These are phyloP conservation scores for Matsumyia berberina DNA, from an alignment of 2,888 invertebrate species.

Conservation along the genomic window DNA sequence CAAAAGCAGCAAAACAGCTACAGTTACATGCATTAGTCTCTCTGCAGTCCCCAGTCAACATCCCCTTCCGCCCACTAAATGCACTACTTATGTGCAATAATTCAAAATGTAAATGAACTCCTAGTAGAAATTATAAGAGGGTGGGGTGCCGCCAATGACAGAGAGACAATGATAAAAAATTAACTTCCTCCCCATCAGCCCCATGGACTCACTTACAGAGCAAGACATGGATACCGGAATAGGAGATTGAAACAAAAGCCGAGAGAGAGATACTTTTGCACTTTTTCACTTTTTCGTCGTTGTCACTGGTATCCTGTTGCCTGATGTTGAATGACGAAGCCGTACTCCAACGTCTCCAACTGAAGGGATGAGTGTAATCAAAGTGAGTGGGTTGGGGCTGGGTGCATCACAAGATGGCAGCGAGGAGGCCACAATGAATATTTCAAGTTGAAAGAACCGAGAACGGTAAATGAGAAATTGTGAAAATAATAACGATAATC, in stretches of 20 bases:
- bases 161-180: constrained; percentile 25
- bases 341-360: constrained; percentile 24
- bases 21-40: constrained; percentile 15
- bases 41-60: constrained; percentile 23
- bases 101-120: constrained; percentile 74
- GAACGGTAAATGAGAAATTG: constrained; percentile 47
- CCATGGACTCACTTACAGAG: constrained; percentile 25
- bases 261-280: background rate
- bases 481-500: constrained; percentile 61
- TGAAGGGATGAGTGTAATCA: constrained; percentile 52
- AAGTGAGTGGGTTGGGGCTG: constrained; percentile 8
- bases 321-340: constrained; percentile 36
- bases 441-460: constrained; percentile 21
- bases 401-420: constrained; percentile 20
- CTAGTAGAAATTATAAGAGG: constrained; percentile 45
- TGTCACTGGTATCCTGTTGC: constrained; percentile 41
- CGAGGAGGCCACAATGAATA: constrained; percentile 25
- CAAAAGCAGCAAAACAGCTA: constrained; percentile 18
- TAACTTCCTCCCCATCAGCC: constrained; percentile 1
- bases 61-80: constrained; percentile 42
- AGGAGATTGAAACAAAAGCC: constrained; percentile 33
- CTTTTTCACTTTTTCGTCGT: constrained; percentile 17
- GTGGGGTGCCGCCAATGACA: background rate
- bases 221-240: constrained; percentile 34
- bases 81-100: constrained; percentile 63